A percentile compares a stretch with the other conserved stretches of the same genome.
phyloP scores from a whole-genome alignment of 2,888 invertebrate species.

The Myopa testacea region DNA sequence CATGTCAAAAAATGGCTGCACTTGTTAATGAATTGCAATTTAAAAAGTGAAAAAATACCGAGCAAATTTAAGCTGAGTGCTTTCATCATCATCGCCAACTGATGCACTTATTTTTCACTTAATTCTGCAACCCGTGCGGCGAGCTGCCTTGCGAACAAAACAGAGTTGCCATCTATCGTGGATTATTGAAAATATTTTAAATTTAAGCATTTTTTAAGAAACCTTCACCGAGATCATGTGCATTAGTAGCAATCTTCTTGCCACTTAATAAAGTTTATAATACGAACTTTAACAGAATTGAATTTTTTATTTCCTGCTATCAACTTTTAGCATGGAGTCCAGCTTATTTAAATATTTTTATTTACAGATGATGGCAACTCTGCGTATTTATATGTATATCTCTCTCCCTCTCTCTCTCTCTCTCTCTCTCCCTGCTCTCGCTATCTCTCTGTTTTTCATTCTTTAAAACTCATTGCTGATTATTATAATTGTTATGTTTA shows the following conservation, averaged over 20 bases:
- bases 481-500: neutral
- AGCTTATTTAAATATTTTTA: neutral
- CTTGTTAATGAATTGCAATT: conserved; percentile 18
- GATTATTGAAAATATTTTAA: no score
- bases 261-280: no score
- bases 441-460: neutral
- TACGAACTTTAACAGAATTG: no score
- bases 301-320: no score
- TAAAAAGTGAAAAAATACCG: neutral
- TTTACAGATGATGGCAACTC: neutral
- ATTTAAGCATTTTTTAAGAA: no score
- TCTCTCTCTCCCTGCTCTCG: neutral
- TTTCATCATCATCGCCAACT: neutral
- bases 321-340: no score
- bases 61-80: conserved; percentile 13
- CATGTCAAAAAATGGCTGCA: conserved; percentile 3
- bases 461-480: neutral
- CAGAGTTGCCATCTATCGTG: no score
- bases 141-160: no score
- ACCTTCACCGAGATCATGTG: no score
- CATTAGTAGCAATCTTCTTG: no score
- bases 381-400: neutral
- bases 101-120: neutral
- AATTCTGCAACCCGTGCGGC: neutral
- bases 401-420: neutral